Percentiles rank a stretch among this genome's conserved stretches.
Conservation (phyloP, 2,797 vertebrate genomes). For the Gambusia yucatana region DNA sequence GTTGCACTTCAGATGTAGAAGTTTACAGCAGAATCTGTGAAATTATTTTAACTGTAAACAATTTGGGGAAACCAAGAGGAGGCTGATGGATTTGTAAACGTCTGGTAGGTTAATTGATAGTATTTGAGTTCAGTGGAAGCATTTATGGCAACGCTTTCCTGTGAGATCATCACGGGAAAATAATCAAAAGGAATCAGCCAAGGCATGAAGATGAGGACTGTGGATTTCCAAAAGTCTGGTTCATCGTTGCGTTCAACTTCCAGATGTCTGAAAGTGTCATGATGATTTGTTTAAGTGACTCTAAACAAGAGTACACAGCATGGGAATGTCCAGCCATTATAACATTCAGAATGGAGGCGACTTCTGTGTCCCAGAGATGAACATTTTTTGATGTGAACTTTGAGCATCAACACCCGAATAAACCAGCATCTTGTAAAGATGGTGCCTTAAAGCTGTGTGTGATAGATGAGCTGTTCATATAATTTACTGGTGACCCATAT, state of each 20-base stretch:
- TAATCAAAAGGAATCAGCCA: not conserved
- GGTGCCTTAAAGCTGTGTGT: not conserved
- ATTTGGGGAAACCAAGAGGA: not conserved
- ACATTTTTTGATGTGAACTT: not conserved
- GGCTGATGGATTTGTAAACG: not conserved
- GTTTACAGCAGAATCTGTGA: slow-evolving; percentile 25
- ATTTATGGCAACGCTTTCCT: not conserved
- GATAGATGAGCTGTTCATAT: not conserved
- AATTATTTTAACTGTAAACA: not conserved
- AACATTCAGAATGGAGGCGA: not conserved
- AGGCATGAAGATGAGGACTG: not conserved
- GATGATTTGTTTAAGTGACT: not conserved
- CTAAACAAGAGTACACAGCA: not conserved
- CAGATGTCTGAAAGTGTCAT: not conserved
- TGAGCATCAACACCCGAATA: not conserved
- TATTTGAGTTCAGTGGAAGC: not conserved
- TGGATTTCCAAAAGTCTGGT: not conserved
- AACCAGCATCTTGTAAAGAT: not conserved
- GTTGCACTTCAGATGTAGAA: not conserved
- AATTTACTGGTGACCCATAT: not conserved
- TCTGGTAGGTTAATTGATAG: not conserved
- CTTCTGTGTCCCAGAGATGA: not conserved
- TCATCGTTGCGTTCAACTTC: not conserved
- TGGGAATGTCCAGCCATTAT: not conserved
- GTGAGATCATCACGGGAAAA: not conserved